Percentiles rank a stretch among this genome's conserved stretches.
Evolutionary conservation across 2,888 invertebrate species (phyloP).

Genomic region (Corbicula japonica): DNA sequence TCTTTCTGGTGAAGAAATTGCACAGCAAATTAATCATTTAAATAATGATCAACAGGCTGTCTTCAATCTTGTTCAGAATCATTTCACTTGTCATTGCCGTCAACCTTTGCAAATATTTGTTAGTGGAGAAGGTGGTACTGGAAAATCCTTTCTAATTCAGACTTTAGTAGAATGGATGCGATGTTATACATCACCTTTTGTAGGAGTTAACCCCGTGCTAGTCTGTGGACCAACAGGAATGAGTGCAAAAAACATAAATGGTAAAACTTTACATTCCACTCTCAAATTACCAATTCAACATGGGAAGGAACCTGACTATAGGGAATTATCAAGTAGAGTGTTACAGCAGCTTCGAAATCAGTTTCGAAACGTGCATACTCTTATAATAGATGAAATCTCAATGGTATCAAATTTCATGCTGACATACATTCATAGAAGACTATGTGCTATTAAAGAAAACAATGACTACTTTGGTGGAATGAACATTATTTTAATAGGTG

Average conservation of each 20-base stretch:
- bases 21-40: slow-evolving; percentile 20
- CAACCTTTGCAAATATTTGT: slow-evolving; percentile 35
- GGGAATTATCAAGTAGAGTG: slow-evolving; percentile 33
- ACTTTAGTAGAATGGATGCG: slow-evolving; percentile 53
- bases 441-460: slow-evolving; percentile 39
- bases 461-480: slow-evolving; percentile 46
- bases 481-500: slow-evolving; percentile 48
- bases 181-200: slow-evolving; percentile 20
- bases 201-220: slow-evolving; percentile 45
- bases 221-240: slow-evolving; percentile 60
- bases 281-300: slow-evolving; percentile 54
- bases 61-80: slow-evolving; percentile 23
- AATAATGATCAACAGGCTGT: slow-evolving; percentile 42
- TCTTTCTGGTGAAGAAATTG: slow-evolving; percentile 27
- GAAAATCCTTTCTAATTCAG: slow-evolving; percentile 49
- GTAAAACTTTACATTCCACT: slow-evolving; percentile 52
- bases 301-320: slow-evolving; percentile 47
- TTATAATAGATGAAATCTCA: slow-evolving; percentile 58
- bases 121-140: slow-evolving; percentile 51
- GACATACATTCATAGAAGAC: slow-evolving; percentile 39
- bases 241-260: slow-evolving; percentile 58
- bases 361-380: slow-evolving; percentile 42
- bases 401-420: slow-evolving; percentile 43
- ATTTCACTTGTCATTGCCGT: slow-evolving; percentile 13
- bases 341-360: slow-evolving; percentile 31